These are phyloP conservation scores for Cephus pulcher DNA, from an alignment of 2,888 invertebrate species.

Conservation along the genomic window DNA sequence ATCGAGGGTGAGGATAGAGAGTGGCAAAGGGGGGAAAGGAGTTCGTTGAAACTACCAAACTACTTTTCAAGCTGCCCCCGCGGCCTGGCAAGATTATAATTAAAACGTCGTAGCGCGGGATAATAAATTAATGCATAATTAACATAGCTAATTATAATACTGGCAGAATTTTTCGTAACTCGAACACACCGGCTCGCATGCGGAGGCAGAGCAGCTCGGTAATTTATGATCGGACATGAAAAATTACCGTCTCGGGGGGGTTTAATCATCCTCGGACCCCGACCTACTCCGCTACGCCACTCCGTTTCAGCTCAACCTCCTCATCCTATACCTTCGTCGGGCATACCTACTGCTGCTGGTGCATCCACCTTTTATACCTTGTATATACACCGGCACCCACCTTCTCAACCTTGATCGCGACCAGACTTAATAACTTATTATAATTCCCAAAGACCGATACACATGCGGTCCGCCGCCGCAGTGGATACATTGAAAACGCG, in stretches of 20 bases:
- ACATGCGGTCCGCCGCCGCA: background rate
- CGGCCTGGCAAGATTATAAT: slow-evolving; percentile 61
- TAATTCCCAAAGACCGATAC: slow-evolving; percentile 37
- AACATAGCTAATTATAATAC: slow-evolving; percentile 66
- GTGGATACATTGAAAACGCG: background rate
- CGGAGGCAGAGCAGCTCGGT: slow-evolving; percentile 52
- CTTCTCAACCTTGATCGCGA: background rate
- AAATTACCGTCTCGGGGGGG: slow-evolving; percentile 63
- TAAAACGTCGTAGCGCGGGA: slow-evolving; percentile 62
- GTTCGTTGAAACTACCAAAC: slow-evolving; percentile 56
- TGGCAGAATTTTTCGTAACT: slow-evolving; percentile 59
- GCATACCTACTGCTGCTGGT: background rate
- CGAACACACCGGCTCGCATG: slow-evolving; percentile 55
- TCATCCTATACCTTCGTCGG: slow-evolving; percentile 29
- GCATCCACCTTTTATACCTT: background rate
- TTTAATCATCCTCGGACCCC: slow-evolving; percentile 61
- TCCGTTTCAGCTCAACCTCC: slow-evolving; percentile 16
- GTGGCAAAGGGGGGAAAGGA: background rate
- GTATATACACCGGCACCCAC: background rate
- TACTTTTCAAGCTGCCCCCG: slow-evolving; percentile 59
- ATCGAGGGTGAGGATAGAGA: background rate
- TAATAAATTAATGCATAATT: slow-evolving; percentile 66
- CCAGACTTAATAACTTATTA: slow-evolving; percentile 53
- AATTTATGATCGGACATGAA: slow-evolving; percentile 66
- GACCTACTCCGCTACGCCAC: slow-evolving; percentile 27